Evolutionary conservation across 2,113 vertebrate species (phyloP).

Genomic region (Sialia sialis): DNA sequence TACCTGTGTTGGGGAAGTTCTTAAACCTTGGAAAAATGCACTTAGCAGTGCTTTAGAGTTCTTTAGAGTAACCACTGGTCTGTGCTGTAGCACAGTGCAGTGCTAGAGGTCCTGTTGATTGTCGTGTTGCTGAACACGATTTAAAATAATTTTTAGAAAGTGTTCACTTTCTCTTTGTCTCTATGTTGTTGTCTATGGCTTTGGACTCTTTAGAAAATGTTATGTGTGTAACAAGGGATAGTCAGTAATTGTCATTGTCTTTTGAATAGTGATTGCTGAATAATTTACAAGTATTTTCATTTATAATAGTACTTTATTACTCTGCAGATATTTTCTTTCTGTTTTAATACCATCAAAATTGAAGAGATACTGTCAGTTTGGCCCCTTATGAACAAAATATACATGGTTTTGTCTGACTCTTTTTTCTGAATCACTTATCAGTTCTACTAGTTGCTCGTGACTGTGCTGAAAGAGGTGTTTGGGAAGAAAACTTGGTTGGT

Average conservation of each 20-base stretch:
- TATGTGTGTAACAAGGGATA: not conserved
- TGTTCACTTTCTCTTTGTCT: not conserved
- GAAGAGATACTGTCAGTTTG: not conserved
- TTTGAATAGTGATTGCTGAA: not conserved
- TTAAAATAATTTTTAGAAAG: not conserved
- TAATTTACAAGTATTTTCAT: not conserved
- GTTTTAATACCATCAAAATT: not conserved
- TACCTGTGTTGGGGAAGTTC: not conserved
- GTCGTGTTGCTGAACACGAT: not conserved
- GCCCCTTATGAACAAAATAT: not conserved
- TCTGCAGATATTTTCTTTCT: not conserved
- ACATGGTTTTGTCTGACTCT: not conserved
- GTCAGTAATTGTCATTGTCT: not conserved
- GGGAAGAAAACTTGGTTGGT: slow-evolving; percentile 84
- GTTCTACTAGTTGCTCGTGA: slow-evolving; percentile 87
- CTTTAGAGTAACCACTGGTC: not conserved
- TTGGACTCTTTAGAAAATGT: not conserved
- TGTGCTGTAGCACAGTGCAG: not conserved
- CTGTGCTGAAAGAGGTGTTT: slow-evolving; percentile 84
- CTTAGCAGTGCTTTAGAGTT: not conserved
- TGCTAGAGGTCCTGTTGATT: not conserved
- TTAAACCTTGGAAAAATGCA: not conserved
- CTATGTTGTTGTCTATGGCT: not conserved
- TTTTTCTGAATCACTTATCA: slow-evolving; percentile 62
- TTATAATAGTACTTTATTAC: not conserved